These are phyloP conservation scores for Nannoperca australis DNA, from an alignment of 2,797 vertebrate species.

Conservation along the genomic window DNA sequence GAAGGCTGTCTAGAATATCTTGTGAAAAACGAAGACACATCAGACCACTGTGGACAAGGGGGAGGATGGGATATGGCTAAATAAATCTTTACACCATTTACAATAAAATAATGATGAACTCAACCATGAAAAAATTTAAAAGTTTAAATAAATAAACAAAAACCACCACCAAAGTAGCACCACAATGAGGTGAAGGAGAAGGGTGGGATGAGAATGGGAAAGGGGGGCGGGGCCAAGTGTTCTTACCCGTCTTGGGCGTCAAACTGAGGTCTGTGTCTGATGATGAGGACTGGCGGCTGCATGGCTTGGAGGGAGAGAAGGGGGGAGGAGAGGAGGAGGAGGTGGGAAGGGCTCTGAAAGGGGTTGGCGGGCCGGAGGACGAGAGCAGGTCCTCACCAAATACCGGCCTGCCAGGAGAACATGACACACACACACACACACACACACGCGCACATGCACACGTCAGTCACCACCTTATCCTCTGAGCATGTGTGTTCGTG, in stretches of 20 bases:
- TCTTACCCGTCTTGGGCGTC: constrained; percentile 84
- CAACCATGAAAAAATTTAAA: constrained; percentile 24
- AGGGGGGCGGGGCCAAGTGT: constrained; percentile 49
- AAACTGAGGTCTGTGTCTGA: constrained; percentile 85
- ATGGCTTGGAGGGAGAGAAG: constrained; percentile 83
- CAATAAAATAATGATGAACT: constrained; percentile 40
- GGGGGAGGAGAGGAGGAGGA: constrained; percentile 98
- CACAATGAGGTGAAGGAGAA: constrained; percentile 63
- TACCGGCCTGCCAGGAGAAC: constrained; percentile 98
- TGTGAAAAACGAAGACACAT: constrained; percentile 38
- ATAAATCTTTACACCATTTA: constrained; percentile 57
- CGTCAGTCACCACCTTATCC: constrained; percentile 71
- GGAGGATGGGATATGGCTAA: constrained; percentile 32
- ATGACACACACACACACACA: constrained; percentile 71
- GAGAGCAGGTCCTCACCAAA: constrained; percentile 98
- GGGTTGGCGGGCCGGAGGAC: constrained; percentile 98
- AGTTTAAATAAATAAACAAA: constrained; percentile 9
- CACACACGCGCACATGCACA: constrained; percentile 44
- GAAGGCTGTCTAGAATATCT: neutral
- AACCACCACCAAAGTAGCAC: constrained; percentile 73
- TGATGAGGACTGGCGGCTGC: constrained; percentile 83
- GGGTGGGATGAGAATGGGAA: constrained; percentile 42
- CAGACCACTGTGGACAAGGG: constrained; percentile 44
- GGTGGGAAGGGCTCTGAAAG: constrained; percentile 99
- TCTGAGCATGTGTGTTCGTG: constrained; percentile 25